These are phyloP conservation scores for Cybosia mesomella DNA, from an alignment of 2,888 invertebrate genomes.

Conservation along the genomic window DNA sequence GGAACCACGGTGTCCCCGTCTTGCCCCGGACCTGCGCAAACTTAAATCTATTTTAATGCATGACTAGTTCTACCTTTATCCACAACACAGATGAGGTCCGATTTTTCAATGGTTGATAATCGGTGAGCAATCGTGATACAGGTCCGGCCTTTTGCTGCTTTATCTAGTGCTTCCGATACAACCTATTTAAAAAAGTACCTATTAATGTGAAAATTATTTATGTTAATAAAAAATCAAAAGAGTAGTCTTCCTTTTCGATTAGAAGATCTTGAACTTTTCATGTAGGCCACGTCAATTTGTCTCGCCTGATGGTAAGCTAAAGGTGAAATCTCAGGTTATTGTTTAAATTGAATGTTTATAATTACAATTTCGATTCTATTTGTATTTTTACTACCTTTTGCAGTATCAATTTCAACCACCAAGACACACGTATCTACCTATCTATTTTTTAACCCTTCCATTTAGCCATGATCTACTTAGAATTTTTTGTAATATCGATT, in stretches of 20 bases:
- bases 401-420: too few species aligned
- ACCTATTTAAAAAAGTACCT: constrained; percentile 72
- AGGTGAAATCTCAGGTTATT: not conserved
- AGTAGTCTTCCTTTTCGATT: not conserved
- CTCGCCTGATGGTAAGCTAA: not conserved
- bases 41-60: not conserved
- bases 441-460: too few species aligned
- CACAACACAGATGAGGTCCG: constrained; percentile 94
- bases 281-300: not conserved
- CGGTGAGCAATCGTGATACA: constrained; percentile 96
- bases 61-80: constrained; percentile 87
- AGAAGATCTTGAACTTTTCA: too few species aligned
- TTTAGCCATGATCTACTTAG: too few species aligned
- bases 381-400: too few species aligned
- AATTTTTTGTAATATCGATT: too few species aligned
- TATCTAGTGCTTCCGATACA: constrained; percentile 94
- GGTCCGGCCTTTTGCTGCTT: constrained; percentile 93
- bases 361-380: too few species aligned
- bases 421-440: too few species aligned
- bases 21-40: not conserved
- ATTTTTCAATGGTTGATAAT: constrained; percentile 93
- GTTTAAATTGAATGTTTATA: too few species aligned
- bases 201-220: not conserved
- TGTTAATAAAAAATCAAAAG: not conserved
- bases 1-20: too few species aligned